Evolutionary conservation across 2,113 vertebrate species (phyloP).

Genomic region (Casuarius casuarius): DNA sequence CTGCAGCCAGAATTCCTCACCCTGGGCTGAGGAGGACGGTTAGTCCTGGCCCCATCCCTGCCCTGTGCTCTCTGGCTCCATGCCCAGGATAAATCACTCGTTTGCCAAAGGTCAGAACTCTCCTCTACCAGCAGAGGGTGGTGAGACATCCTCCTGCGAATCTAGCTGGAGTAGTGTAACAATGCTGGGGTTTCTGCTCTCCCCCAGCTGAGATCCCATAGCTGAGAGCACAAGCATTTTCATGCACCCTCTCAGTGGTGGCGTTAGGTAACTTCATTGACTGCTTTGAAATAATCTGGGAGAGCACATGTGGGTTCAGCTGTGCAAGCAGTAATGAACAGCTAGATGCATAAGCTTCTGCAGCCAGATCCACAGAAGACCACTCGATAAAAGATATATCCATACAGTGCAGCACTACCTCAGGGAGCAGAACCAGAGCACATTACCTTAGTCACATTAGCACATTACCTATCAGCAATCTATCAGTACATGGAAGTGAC

Average conservation of each 20-base stretch:
- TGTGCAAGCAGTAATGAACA: too few relatives aligned
- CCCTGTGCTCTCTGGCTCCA: rapidly evolving
- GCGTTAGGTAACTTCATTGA: rapidly evolving
- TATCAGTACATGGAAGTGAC: too few relatives aligned
- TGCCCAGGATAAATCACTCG: background rate
- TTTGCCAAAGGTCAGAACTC: background rate
- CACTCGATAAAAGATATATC: too few relatives aligned
- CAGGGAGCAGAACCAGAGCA: too few relatives aligned
- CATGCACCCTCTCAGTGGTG: rapidly evolving
- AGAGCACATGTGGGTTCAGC: background rate
- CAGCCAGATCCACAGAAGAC: too few relatives aligned
- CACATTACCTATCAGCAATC: too few relatives aligned
- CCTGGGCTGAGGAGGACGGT: rapidly evolving
- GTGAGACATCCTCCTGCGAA: background rate
- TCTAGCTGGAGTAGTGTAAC: background rate
- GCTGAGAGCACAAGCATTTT: background rate
- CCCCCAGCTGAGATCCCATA: rapidly evolving
- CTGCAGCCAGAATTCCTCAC: background rate
- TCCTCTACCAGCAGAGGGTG: background rate
- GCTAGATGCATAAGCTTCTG: too few relatives aligned
- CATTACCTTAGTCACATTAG: too few relatives aligned
- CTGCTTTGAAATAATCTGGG: background rate
- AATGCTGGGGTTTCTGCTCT: rapidly evolving
- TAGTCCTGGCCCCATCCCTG: too few relatives aligned
- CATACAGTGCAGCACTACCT: too few relatives aligned